Evolutionary conservation across 1,140 invertebrate species (phyloP).

Genomic region (Tetragonula clypearis): DNA sequence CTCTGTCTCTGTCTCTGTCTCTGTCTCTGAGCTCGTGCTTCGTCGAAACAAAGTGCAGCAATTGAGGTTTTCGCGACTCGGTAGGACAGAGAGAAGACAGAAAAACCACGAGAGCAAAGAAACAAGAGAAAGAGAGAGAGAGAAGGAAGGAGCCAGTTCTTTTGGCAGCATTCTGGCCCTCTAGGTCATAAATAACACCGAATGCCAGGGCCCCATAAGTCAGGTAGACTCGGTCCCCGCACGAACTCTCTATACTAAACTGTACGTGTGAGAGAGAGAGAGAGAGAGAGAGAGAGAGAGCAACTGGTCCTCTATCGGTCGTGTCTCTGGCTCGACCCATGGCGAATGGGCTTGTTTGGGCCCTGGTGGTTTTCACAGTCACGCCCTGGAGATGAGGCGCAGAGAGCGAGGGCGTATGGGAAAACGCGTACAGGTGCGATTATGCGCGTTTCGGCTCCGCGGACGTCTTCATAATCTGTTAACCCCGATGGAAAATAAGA

Average conservation of each 20-base stretch:
- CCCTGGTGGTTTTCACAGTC: constrained; percentile 79
- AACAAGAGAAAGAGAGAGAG: constrained; percentile 4
- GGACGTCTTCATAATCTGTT: constrained; percentile 79
- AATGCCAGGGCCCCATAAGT: constrained; percentile 80
- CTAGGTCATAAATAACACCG: constrained; percentile 77
- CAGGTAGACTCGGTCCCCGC: constrained; percentile 76
- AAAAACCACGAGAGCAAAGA: not conserved
- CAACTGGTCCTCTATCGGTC: not conserved
- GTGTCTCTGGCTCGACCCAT: not conserved
- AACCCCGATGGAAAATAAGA: constrained; percentile 62
- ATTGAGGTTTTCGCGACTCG: constrained; percentile 34
- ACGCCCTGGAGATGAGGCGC: constrained; percentile 73
- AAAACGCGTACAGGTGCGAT: constrained; percentile 65
- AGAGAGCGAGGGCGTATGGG: constrained; percentile 49
- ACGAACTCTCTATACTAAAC: constrained; percentile 58
- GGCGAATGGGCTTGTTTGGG: constrained; percentile 69
- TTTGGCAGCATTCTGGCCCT: constrained; percentile 67
- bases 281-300: constrained; percentile 5
- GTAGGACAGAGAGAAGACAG: not conserved
- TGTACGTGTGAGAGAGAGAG: not conserved
- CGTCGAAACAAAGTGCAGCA: constrained; percentile 12
- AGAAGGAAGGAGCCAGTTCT: constrained; percentile 26
- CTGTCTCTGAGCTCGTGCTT: not conserved
- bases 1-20: too few relatives aligned
- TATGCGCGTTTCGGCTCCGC: constrained; percentile 53